Base-by-base conservation (phyloP, 1,140 invertebrate species). In the Hypsibius dujardini region DNA sequence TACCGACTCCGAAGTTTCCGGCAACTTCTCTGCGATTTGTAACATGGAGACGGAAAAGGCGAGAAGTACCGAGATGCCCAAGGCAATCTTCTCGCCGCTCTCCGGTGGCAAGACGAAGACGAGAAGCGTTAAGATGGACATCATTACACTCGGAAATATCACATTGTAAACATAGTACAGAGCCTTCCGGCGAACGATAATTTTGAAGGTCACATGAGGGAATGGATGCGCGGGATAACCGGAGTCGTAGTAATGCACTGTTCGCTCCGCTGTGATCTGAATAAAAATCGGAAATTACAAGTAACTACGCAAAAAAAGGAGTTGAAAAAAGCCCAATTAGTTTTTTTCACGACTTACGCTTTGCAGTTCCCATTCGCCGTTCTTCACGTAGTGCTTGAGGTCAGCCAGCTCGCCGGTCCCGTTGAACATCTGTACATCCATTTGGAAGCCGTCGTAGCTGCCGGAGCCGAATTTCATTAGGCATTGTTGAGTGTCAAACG, bases 121-220 rank as follows among this genome's bases (percentile, higher is more conserved):
- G 1, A 85, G 76, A 46, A 84, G 77, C 1, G 83, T 83, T 14
- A 85, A 76, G 2, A 79, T 78, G 1, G 83, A 83, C 78, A 85
- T 80, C 82, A 84, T 84, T 72, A 84, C 80, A 74, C 84, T 85
- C 3, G 84, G 84, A 47, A 84, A 78, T 46, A 85, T 82, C 2
- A 85, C 80, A 77, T 85, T 84, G 77, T 82, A 82, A 74, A 83
- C 79, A 75, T 83, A 28, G 75, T 80, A 82, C 60, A 82, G 76
- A 1, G 79, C 81, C 74, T 81, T 80, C 46, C 81, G 73, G 47
- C 96, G 84, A 71, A 99, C 84, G 47, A 92, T 95, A 75, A 99
- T 89, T 80, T 97, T 94, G 84, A 98, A 99, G 93, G 93, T 76
- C 98, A 95, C 81, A 97, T 90, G 28, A 74, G 3, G 75, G 83